phyloP scores from a whole-genome alignment of 2,888 invertebrate genomes.

The Ernsta delagoae region DNA sequence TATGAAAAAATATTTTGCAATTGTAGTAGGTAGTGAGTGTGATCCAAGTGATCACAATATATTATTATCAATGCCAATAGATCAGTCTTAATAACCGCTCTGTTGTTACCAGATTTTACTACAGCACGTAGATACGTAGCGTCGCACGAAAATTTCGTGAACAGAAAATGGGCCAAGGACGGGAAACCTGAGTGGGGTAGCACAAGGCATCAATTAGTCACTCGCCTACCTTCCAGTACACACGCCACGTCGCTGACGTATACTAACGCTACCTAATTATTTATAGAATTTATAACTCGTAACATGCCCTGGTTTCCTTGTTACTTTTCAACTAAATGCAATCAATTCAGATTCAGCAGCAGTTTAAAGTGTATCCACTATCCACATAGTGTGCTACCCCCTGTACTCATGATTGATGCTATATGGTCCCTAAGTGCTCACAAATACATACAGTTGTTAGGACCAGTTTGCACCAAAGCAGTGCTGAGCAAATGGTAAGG shows the following conservation, averaged over 20 bases:
- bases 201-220: conserved; percentile 19
- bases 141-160: conserved; percentile 5
- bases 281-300: conserved; percentile 17
- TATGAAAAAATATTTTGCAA: neutral
- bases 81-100: too few species aligned
- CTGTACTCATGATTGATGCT: too few species aligned
- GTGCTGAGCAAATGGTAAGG: too few species aligned
- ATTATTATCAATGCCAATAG: too few species aligned
- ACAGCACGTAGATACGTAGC: neutral
- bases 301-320: neutral
- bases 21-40: too few species aligned
- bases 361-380: too few species aligned
- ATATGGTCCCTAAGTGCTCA: too few species aligned
- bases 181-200: conserved; percentile 8
- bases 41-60: too few species aligned
- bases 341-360: too few species aligned
- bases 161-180: conserved; percentile 14
- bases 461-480: too few species aligned
- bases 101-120: neutral
- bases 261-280: neutral
- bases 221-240: conserved; percentile 14
- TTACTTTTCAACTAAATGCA: neutral
- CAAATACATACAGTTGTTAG: too few species aligned
- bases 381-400: too few species aligned
- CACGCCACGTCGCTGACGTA: neutral